These are phyloP conservation scores for Hexactinellida sp. DNA, from an alignment of 37 sponge, comb jelly and placozoan genomes.

Conservation along the genomic window DNA sequence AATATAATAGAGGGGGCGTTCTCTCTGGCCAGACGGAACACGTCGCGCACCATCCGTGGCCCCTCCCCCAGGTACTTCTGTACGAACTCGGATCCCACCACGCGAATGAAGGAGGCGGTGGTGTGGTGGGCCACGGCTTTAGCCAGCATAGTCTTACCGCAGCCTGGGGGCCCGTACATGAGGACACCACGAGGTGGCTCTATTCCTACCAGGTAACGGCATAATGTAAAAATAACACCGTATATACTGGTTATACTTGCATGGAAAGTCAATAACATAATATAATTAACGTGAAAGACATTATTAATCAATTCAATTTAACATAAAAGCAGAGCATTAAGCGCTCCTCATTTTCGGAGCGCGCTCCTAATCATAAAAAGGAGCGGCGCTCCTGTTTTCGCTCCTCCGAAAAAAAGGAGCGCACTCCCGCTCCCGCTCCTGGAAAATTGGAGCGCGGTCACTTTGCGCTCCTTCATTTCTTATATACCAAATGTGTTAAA, in stretches of 20 bases:
- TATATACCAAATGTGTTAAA: too few species aligned
- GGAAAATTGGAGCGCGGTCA: too few species aligned
- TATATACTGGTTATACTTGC: not conserved
- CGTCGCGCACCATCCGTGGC: slow-evolving; percentile 92
- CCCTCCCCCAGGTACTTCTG: slow-evolving; percentile 99
- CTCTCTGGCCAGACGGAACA: slow-evolving; percentile 90
- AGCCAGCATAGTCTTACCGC: slow-evolving; percentile 98
- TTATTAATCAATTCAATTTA: too few species aligned
- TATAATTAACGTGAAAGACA: too few species aligned
- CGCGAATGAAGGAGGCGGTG: slow-evolving; percentile 80
- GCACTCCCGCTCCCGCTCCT: too few species aligned
- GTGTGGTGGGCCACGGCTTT: slow-evolving; percentile 34
- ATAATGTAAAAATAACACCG: not conserved
- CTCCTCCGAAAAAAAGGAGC: too few species aligned
- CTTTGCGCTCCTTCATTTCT: too few species aligned
- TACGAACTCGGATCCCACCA: slow-evolving; percentile 96
- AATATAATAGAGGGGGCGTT: slow-evolving; percentile 97
- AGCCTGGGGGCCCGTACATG: slow-evolving; percentile 96
- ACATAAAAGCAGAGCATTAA: too few species aligned
- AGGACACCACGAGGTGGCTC: slow-evolving; percentile 97
- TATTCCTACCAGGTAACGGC: slow-evolving; percentile 26
- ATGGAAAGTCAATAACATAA: not conserved
- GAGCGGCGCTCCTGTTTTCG: too few species aligned
- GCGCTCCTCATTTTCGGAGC: too few species aligned
- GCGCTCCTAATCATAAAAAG: too few species aligned